These are phyloP conservation scores for Sakesphorus luctuosus DNA, from an alignment of 2,113 vertebrate species.

Conservation along the genomic window DNA sequence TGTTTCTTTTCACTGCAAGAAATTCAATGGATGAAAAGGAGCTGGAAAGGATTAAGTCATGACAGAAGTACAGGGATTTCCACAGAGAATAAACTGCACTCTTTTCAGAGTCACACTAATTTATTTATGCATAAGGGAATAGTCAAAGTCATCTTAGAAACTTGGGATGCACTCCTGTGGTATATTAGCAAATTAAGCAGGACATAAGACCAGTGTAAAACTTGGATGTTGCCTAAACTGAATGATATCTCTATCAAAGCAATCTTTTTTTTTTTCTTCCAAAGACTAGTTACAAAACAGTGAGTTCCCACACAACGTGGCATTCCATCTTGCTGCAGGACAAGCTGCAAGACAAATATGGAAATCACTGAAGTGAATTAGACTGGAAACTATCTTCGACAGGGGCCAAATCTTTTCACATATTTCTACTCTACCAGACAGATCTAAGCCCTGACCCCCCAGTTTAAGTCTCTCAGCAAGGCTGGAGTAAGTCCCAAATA, in stretches of 20 bases:
- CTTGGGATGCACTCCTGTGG: background rate
- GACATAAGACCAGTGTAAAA: background rate
- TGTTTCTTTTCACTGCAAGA: background rate
- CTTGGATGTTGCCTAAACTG: background rate
- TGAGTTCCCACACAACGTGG: background rate
- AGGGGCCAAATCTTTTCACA: background rate
- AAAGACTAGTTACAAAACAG: background rate
- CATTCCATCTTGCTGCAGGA: slow-evolving; percentile 12
- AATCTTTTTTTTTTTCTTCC: background rate
- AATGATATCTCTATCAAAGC: background rate
- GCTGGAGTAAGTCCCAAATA: background rate
- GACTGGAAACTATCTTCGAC: slow-evolving; percentile 35
- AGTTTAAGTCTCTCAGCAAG: background rate
- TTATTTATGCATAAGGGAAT: background rate
- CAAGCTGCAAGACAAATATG: slow-evolving; percentile 35
- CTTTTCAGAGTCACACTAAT: background rate
- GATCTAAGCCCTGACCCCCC: background rate
- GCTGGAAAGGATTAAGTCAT: background rate
- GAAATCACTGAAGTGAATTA: slow-evolving; percentile 26
- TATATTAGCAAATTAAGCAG: background rate
- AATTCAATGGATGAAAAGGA: background rate
- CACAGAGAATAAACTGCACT: background rate
- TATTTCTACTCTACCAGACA: background rate
- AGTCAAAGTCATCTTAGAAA: background rate
- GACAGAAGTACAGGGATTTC: background rate